Percentiles rank a stretch among this genome's conserved stretches.
Evolutionary conservation across 2,888 invertebrate species (phyloP).

Genomic region (Plebejus argus): DNA sequence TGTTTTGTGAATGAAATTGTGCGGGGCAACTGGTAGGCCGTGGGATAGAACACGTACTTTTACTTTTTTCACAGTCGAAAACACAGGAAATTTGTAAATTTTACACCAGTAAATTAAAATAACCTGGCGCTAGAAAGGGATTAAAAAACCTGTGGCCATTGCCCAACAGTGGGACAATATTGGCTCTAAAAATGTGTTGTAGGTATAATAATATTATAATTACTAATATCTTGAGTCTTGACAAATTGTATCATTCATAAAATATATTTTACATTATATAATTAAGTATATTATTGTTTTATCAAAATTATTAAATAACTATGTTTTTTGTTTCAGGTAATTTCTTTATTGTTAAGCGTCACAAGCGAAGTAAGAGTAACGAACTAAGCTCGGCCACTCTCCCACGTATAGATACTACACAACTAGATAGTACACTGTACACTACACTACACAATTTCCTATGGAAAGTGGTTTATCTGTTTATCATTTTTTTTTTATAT

Average conservation of each 20-base stretch:
- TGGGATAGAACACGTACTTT: slow-evolving; percentile 12
- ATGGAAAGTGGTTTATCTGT: neutral
- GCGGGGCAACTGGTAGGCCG: neutral
- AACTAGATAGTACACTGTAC: no score
- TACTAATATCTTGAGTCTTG: no score
- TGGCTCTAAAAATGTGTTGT: no score
- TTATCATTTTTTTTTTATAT: no score
- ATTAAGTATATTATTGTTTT: no score
- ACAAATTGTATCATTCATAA: no score
- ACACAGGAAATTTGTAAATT: neutral
- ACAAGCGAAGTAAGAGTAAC: neutral
- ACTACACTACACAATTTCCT: neutral
- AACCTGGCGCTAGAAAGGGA: no score
- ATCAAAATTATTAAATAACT: neutral
- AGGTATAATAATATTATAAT: no score
- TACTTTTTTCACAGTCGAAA: slow-evolving; percentile 7
- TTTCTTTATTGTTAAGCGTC: neutral
- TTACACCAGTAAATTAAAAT: neutral
- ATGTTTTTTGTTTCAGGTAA: slow-evolving; percentile 37
- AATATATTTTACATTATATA: no score
- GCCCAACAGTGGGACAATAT: neutral
- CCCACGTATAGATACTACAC: neutral
- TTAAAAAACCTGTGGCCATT: neutral
- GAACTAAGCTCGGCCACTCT: no score
- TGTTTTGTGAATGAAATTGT: slow-evolving; percentile 19